Base-by-base conservation (phyloP, 2,113 vertebrate species). In the Pipra filicauda region DNA sequence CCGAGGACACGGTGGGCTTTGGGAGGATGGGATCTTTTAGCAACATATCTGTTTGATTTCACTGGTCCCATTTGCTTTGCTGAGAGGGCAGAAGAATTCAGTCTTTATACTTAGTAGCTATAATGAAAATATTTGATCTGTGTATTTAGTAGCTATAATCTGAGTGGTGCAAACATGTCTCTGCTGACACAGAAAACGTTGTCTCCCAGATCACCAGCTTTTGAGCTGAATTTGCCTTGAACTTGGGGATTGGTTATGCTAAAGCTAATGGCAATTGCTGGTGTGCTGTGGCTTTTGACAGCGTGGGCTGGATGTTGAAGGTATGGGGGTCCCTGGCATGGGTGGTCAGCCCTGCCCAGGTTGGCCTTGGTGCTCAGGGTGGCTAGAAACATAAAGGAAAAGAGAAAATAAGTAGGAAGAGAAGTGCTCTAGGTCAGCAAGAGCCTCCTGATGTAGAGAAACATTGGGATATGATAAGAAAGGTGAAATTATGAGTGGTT, bases 1-100 rank as follows among this genome's bases (percentile, higher is more conserved):
- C 27, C 26, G 30, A 1, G 2, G 43, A 15, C 1, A 3, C 0
- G 0, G 12, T 43, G 43, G 14, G 15, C 33, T 91, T 33, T 82
- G 62, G 74, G 72, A 46, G 21, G 19, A 5, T 31, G 12, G 1
- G 2, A 12, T 58, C 33, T 48, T 51, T 3, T 41, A n/a, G 15
- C 22, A 49, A 8, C 2, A 0, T 37, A 8, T 15, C 5, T 2
- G 0, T 52, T 21, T 65, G 49, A 11, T 16, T 52, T 92, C 33
- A 4, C 11, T 8, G 0, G 8, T 49, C 46, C 31, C 3, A 4
- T 49, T 72, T 48, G 9, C 17, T 59, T 59, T 39, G 24, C 57
- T 76, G 52, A 66, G 26, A 54, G 24, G 26, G 35, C 11, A 55
- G 48, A 81, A 37, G 21, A 57, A 57, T 51, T 81, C 65, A 31